phyloP scores from a whole-genome alignment of 2,888 invertebrate species.

The Geotrupes spiniger region DNA sequence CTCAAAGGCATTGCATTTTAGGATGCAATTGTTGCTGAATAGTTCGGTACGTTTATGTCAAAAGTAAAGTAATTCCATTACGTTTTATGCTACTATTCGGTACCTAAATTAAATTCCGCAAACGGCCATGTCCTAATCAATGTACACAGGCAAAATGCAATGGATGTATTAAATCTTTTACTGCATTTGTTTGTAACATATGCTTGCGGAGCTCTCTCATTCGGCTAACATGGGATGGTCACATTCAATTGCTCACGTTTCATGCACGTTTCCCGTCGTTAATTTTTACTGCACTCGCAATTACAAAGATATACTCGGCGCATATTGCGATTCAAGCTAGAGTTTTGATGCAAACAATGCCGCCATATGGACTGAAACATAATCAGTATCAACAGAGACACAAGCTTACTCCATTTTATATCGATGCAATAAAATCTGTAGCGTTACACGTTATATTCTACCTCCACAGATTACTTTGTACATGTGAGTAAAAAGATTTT shows the following conservation, averaged over 20 bases:
- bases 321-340: slow-evolving; percentile 22
- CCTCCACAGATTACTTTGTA: no score
- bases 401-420: slow-evolving; percentile 3
- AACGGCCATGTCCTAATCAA: slow-evolving; percentile 1
- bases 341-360: slow-evolving; percentile 17
- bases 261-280: slow-evolving; percentile 50
- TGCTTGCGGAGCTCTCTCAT: slow-evolving; percentile 9
- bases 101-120: slow-evolving; percentile 2
- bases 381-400: slow-evolving; percentile 16
- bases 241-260: slow-evolving; percentile 49
- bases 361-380: slow-evolving; percentile 12
- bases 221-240: slow-evolving; percentile 38
- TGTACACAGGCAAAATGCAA: slow-evolving; percentile 11
- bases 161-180: slow-evolving; percentile 41
- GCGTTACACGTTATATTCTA: no score
- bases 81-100: not conserved
- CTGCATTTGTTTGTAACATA: slow-evolving; percentile 33
- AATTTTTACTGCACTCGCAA: slow-evolving; percentile 49
- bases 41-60: no score
- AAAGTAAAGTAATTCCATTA: no score
- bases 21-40: no score
- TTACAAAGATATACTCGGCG: slow-evolving; percentile 40
- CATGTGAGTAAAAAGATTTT: no score
- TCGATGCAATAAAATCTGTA: not conserved
- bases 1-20: no score